Evolutionary conservation across 2,113 vertebrate species (phyloP), one percentile per base, ranked within the genome.

Genomic region (Dipodomys merriami): DNA sequence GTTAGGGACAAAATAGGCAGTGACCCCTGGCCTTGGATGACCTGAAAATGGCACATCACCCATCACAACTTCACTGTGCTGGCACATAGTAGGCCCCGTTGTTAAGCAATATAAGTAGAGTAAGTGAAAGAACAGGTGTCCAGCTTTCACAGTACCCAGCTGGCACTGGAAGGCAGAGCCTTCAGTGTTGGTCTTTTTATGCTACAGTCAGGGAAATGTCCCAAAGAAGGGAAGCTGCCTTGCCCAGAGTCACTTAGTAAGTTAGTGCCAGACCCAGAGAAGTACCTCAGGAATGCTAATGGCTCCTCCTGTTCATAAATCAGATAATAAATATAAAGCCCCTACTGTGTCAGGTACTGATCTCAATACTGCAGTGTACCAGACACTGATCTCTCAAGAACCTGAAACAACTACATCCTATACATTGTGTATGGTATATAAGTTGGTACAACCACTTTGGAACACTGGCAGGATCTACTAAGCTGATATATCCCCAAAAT

Each of bases 61-160:
- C 68, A 82, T 87, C 68, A 80, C 46, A 79, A 49, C 69, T 53
- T 95, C 18, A 20, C 44, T 27, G 5, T 39, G 60, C 83, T 67
- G 79, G 85, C 78, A 78, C 74, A 39, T 44, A 95, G 74, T 65
- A 93, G 65, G 33, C 27, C 53, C n/a, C 57, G 74, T 68, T 22
- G 74, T 93, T 87, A 76, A 69, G 71, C 53, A 73, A 71, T 72
- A 74, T 39, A 76, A 83, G n/a, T 12, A 2, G 49, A 83, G 76
- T 79, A 65, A 91, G 77, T 64, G 83, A 84, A 74, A 67, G 67
- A 94, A 83, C 93, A 96, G 90, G 93, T 97, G 80, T 91, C 74
- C 11, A 57, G 93, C 49, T 94, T 88, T 83, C 57, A 71, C 1
- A 88, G 79, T 2, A 76, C 64, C 25, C 57, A 77, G 73, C 44